Evolutionary conservation across 2,888 invertebrate species (phyloP).

Genomic region (Temnothorax unifasciatus): DNA sequence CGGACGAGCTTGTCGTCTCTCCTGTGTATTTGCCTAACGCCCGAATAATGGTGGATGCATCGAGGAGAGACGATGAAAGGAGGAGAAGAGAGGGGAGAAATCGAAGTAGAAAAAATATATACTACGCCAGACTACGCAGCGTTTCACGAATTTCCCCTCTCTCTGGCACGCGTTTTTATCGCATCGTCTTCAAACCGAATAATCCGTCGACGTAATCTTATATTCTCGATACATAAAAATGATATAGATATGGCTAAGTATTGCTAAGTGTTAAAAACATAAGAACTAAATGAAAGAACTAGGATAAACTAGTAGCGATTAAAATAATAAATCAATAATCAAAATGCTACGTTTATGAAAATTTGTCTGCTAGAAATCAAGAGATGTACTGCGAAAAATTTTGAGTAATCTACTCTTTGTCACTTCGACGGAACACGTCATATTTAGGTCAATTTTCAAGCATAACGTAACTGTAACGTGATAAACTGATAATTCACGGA

Average conservation of each 20-base stretch:
- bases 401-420: not conserved
- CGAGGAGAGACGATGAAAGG: conserved; percentile 70
- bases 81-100: conserved; percentile 67
- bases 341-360: not conserved
- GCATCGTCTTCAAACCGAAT: conserved; percentile 13
- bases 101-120: conserved; percentile 60
- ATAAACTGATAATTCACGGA: not conserved
- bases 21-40: conserved; percentile 85
- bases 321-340: not conserved
- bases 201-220: not conserved
- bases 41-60: conserved; percentile 82
- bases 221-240: not conserved
- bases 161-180: not conserved
- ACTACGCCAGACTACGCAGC: conserved; percentile 36
- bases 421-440: not conserved
- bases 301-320: not conserved
- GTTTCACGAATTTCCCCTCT: conserved; percentile 12
- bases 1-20: conserved; percentile 80
- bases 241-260: not conserved
- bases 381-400: not conserved
- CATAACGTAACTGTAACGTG: not conserved
- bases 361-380: not conserved
- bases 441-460: conserved; percentile 1
- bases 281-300: not conserved
- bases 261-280: not conserved